Percentiles rank a stretch among this genome's conserved stretches.
Evolutionary conservation across 35 echinoderm and acorn worm species (phyloP).

Genomic region (Eucidaris tribuloides): DNA sequence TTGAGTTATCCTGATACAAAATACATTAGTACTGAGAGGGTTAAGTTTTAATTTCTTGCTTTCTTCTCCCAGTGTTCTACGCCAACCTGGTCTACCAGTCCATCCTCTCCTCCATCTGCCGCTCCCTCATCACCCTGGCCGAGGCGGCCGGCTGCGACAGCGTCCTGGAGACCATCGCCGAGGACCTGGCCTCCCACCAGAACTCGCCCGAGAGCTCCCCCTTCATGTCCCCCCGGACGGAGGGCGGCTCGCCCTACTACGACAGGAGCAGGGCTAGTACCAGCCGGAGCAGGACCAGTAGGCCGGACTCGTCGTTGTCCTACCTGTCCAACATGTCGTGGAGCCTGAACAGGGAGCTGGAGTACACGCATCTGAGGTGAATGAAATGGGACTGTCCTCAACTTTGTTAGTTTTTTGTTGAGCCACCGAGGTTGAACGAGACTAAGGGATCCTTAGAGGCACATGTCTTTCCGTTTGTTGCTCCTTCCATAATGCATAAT

Average conservation of each 20-base stretch:
- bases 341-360: constrained; percentile 69
- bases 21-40: too few species aligned
- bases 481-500: too few species aligned
- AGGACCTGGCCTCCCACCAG: constrained; percentile 59
- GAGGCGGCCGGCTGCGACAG: constrained; percentile 87
- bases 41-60: too few species aligned
- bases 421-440: too few species aligned
- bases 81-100: constrained; percentile 83
- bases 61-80: constrained; percentile 60
- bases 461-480: too few species aligned
- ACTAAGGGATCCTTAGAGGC: too few species aligned
- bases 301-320: constrained; percentile 68
- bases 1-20: too few species aligned
- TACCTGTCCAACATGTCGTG: constrained; percentile 89
- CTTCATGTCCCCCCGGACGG: background rate
- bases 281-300: constrained; percentile 34
- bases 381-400: too few species aligned
- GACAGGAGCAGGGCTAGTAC: constrained; percentile 60
- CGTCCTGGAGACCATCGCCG: constrained; percentile 62
- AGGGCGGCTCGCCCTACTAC: background rate
- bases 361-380: constrained; percentile 85
- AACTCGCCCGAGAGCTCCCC: background rate
- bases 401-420: too few species aligned
- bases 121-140: constrained; percentile 82
- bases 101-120: constrained; percentile 75